Conservation (phyloP, 2,113 vertebrate genomes). For the Shinisaurus crocodilurus region DNA sequence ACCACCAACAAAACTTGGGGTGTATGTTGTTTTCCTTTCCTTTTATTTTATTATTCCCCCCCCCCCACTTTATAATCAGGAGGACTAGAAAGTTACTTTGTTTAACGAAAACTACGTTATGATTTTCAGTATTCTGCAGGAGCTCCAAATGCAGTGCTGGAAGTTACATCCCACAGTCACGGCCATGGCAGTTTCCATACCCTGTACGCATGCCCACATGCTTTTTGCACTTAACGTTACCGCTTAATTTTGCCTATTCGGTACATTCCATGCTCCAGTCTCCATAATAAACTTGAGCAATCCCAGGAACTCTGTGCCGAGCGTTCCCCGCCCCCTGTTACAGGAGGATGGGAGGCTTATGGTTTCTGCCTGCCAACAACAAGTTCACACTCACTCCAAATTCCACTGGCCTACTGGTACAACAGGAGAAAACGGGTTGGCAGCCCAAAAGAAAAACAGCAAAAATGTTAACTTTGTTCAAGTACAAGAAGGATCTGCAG, state of each 20-base stretch:
- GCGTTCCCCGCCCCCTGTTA: background rate
- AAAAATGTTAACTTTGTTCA: conserved; percentile 22
- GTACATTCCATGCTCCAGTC: background rate
- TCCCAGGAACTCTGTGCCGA: background rate
- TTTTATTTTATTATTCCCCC: no score
- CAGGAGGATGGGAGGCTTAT: background rate
- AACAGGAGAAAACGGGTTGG: background rate
- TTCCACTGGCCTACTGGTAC: conserved; percentile 33
- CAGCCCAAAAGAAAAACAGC: conserved; percentile 24
- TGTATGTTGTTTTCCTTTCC: no score
- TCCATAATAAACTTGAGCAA: background rate
- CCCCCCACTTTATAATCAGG: background rate
- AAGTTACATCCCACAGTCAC: background rate
- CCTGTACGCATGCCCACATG: background rate
- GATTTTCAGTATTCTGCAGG: background rate
- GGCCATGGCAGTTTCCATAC: background rate
- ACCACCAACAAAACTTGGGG: no score
- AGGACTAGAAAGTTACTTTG: background rate
- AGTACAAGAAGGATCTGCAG: conserved; percentile 22
- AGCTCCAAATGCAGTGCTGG: background rate
- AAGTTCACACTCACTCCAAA: background rate
- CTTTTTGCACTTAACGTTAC: background rate
- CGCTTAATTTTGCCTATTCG: background rate
- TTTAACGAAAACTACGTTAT: background rate
- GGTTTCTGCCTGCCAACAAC: conserved; percentile 33